phyloP scores from a whole-genome alignment of 1,140 invertebrate species.

The Brevipalpus yothersi region DNA sequence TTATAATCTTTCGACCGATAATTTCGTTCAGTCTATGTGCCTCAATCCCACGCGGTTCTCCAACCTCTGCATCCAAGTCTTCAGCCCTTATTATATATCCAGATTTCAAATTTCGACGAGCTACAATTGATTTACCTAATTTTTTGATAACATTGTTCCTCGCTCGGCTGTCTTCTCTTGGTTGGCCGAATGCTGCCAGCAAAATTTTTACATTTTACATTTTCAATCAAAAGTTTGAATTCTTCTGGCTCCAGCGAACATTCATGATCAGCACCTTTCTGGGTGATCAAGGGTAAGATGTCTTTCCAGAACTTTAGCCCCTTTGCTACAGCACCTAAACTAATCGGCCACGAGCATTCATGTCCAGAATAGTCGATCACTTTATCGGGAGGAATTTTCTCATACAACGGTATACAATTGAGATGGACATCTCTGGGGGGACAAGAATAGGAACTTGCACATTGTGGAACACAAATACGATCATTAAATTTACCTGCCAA shows the following conservation, averaged over 20 bases:
- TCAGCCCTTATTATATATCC: constrained; percentile 31
- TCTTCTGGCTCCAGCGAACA: constrained; percentile 39
- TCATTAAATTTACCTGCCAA: constrained; percentile 27
- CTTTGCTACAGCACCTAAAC: constrained; percentile 34
- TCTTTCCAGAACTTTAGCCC: constrained; percentile 47
- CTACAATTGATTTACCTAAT: constrained; percentile 45
- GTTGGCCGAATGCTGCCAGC: constrained; percentile 33
- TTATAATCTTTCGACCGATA: too few relatives aligned
- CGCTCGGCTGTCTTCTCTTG: constrained; percentile 30
- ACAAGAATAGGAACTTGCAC: too few relatives aligned
- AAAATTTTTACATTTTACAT: constrained; percentile 24
- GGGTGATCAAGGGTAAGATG: constrained; percentile 47
- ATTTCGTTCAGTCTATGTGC: too few relatives aligned
- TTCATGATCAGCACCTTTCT: constrained; percentile 48
- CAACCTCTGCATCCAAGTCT: too few relatives aligned
- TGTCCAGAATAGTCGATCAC: too few relatives aligned
- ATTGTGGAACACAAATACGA: too few relatives aligned
- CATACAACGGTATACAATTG: too few relatives aligned
- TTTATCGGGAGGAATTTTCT: too few relatives aligned
- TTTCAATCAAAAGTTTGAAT: constrained; percentile 21
- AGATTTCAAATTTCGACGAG: constrained; percentile 29
- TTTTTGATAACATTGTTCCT: constrained; percentile 38
- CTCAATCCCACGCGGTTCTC: too few relatives aligned
- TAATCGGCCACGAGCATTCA: too few relatives aligned
- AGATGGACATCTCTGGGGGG: too few relatives aligned